phyloP scores from a whole-genome alignment of 2,888 invertebrate species.

The Drosophila borealis region DNA sequence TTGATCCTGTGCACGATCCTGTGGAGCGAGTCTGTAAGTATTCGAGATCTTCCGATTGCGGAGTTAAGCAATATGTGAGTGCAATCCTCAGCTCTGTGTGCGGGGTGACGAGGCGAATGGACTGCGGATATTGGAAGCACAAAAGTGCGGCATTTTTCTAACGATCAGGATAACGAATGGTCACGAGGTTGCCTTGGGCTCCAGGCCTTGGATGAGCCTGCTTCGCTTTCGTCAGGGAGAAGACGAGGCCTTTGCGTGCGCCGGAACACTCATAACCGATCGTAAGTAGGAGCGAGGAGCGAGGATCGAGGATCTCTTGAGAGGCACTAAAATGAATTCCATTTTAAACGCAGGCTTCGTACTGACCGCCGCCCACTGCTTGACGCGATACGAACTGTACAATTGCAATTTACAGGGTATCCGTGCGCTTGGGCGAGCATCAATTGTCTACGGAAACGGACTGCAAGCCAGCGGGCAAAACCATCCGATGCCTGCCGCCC shows the following conservation, averaged over 20 bases:
- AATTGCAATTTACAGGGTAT: constrained; percentile 21
- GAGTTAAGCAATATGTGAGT: neutral
- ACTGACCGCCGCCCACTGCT: constrained; percentile 42
- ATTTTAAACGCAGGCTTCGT: constrained; percentile 23
- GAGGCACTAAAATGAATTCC: no score
- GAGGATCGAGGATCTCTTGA: no score
- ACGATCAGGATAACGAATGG: constrained; percentile 21
- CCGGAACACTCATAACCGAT: constrained; percentile 37
- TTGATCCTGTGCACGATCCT: constrained; percentile 7
- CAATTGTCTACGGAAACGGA: constrained; percentile 26
- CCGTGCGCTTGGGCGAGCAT: constrained; percentile 40
- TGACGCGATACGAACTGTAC: constrained; percentile 16
- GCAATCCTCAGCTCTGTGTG: neutral
- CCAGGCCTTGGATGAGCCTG: constrained; percentile 42
- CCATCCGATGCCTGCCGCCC: constrained; percentile 18
- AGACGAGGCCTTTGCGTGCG: constrained; percentile 18
- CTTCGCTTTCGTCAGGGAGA: neutral
- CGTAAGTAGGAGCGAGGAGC: constrained; percentile 20
- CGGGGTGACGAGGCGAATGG: constrained; percentile 4
- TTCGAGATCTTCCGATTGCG: no score
- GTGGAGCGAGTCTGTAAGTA: constrained; percentile 3
- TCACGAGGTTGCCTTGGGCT: constrained; percentile 17
- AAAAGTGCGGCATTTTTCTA: constrained; percentile 28
- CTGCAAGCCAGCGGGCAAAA: constrained; percentile 16
- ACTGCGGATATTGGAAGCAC: constrained; percentile 12